Evolutionary conservation across 2,797 vertebrate genomes (phyloP).

Genomic region (Poliocrania exsul): DNA sequence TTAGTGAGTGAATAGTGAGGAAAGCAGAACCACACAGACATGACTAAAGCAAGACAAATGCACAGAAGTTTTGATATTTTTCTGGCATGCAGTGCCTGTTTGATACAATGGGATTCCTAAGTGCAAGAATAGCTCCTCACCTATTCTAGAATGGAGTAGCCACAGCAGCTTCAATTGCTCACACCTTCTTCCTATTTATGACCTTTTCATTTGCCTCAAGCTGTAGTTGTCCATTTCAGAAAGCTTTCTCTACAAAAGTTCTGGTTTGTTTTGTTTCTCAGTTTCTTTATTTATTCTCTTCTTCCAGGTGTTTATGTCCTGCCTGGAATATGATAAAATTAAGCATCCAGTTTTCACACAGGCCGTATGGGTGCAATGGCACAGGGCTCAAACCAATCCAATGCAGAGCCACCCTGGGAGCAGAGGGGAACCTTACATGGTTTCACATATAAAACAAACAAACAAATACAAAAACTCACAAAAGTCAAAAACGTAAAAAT

Average conservation of each 20-base stretch:
- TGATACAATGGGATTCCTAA: background rate
- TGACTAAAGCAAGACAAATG: background rate
- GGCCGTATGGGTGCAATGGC: fast-evolving
- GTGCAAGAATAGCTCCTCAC: background rate
- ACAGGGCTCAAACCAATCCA: background rate
- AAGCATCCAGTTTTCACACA: fast-evolving
- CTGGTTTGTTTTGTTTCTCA: background rate
- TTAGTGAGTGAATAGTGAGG: background rate
- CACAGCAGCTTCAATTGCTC: background rate
- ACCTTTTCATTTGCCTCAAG: background rate
- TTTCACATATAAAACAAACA: background rate
- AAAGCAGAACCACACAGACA: background rate
- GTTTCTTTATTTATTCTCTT: background rate
- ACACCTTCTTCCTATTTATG: background rate
- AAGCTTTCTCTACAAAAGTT: background rate
- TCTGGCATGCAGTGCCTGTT: background rate
- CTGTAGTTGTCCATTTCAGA: background rate
- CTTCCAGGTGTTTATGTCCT: background rate
- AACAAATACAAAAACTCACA: background rate
- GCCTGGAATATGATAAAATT: fast-evolving
- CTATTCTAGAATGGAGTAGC: background rate
- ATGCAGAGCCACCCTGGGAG: background rate
- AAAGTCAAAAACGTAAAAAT: background rate
- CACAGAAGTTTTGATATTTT: background rate
- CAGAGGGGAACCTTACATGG: background rate